phyloP scores from a whole-genome alignment of 2,797 vertebrate species.

The Cossypha polioptera region DNA sequence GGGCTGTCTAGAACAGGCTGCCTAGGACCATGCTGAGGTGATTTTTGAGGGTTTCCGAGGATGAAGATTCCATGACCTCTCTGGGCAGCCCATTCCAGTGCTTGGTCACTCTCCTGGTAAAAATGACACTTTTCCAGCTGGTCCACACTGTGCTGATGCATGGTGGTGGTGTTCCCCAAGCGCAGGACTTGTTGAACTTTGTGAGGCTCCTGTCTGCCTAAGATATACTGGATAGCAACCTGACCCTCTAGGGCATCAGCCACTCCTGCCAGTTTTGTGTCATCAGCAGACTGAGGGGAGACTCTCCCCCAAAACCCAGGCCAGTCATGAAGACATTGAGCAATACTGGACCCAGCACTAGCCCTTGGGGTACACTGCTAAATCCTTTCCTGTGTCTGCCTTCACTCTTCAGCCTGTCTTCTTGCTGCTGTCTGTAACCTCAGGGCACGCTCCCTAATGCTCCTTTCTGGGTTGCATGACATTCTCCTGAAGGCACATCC shows the following conservation, averaged over 20 bases:
- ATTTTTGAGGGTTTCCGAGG: not conserved
- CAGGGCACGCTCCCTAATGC: not conserved
- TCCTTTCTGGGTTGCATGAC: not conserved
- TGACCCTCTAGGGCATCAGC: not conserved
- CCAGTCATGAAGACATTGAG: rapidly evolving
- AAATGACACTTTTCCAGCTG: not conserved
- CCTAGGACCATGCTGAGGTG: rapidly evolving
- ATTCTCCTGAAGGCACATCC: not conserved
- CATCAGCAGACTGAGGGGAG: not conserved
- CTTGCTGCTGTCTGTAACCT: not conserved
- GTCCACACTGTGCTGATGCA: not conserved
- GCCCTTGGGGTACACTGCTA: not conserved
- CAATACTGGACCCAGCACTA: not conserved
- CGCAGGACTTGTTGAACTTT: not conserved
- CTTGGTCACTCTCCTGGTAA: not conserved
- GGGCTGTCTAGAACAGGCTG: not conserved
- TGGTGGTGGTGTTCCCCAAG: not conserved
- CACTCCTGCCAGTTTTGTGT: not conserved
- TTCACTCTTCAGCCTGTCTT: not conserved
- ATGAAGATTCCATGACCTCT: not conserved
- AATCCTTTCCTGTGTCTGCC: not conserved
- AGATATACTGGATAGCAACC: not conserved
- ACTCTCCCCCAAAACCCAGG: not conserved
- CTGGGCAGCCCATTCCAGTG: not conserved
- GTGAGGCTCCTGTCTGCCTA: not conserved